These are phyloP conservation scores for Folsomia manolachei DNA, from an alignment of 2,888 invertebrate genomes.

Conservation along the genomic window DNA sequence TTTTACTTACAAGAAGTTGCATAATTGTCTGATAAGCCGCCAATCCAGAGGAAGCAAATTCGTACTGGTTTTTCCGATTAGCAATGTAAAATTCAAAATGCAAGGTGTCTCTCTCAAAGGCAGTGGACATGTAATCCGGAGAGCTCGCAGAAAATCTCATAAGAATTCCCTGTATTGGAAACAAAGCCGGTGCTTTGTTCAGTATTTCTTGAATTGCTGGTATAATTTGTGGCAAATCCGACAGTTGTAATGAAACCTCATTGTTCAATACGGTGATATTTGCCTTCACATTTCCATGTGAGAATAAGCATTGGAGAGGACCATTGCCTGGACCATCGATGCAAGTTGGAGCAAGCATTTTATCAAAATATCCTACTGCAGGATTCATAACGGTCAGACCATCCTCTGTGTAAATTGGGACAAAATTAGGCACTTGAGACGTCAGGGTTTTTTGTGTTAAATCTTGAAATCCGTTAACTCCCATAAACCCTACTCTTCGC, in stretches of 20 bases:
- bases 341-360: not conserved
- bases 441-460: not conserved
- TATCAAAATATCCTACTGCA: constrained; percentile 4
- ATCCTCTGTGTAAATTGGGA: not conserved
- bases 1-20: not conserved
- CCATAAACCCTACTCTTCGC: not conserved
- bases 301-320: not conserved
- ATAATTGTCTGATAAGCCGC: constrained; percentile 10
- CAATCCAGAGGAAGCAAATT: not conserved
- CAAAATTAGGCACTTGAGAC: not conserved
- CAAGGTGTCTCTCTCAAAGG: constrained; percentile 7
- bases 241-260: not conserved
- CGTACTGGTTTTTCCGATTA: constrained; percentile 13
- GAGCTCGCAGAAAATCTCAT: not conserved
- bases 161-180: not conserved
- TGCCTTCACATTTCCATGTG: not conserved
- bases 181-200: not conserved
- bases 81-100: constrained; percentile 17
- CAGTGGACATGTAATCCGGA: constrained; percentile 1
- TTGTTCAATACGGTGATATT: constrained; percentile 1
- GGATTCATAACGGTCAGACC: not conserved
- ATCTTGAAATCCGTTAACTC: not conserved
- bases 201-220: not conserved
- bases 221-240: not conserved
- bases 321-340: not conserved